Percentiles rank a stretch among this genome's conserved stretches.
phyloP scores from a whole-genome alignment of 2,113 vertebrate genomes.

The Lontra canadensis region DNA sequence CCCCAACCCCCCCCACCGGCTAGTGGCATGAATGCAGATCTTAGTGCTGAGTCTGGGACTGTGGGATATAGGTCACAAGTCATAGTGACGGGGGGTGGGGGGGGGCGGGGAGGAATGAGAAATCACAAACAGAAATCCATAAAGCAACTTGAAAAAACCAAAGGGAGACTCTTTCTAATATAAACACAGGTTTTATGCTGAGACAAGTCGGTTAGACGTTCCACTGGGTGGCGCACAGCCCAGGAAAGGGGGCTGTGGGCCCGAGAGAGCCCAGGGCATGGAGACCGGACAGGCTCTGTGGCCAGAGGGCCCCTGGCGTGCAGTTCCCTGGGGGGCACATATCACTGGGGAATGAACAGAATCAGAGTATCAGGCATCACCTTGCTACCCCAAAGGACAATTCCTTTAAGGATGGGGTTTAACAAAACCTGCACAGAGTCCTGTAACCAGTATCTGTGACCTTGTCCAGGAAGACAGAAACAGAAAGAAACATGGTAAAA shows the following conservation, averaged over 20 bases:
- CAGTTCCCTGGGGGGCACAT: background rate
- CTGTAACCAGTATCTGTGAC: background rate
- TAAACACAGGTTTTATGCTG: background rate
- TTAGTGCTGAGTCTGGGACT: background rate
- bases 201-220: background rate
- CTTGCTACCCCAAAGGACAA: background rate
- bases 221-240: rapidly evolving
- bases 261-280: rapidly evolving
- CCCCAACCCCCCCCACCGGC: background rate
- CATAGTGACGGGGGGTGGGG: no score
- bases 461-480: background rate
- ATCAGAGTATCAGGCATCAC: background rate
- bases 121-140: background rate
- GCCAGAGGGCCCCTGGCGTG: background rate
- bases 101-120: background rate
- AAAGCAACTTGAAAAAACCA: background rate
- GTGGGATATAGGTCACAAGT: background rate
- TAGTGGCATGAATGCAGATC: background rate
- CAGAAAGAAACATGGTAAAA: background rate
- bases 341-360: background rate
- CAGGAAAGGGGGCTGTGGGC: background rate
- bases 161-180: background rate
- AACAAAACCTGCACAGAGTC: background rate
- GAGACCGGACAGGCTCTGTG: rapidly evolving
- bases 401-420: background rate